Conservation (phyloP, 2,797 vertebrate genomes). For the Pachyuromys duprasi region DNA sequence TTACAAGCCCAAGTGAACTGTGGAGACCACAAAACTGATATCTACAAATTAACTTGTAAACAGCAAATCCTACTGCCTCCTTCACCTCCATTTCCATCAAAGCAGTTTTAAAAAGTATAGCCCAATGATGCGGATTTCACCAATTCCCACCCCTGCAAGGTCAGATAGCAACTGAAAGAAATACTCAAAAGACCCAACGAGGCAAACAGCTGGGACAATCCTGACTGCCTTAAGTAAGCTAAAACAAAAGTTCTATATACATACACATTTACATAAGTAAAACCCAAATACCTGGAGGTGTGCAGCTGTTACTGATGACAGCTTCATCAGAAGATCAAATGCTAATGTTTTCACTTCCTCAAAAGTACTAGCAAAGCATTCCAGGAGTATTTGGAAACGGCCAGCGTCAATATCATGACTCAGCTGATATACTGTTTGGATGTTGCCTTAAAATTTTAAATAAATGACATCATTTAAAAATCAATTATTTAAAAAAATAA, state of each 20-base stretch:
- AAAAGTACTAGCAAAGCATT: conserved; percentile 95
- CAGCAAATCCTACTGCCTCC: conserved; percentile 42
- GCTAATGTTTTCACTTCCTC: conserved; percentile 95
- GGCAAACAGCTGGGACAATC: neutral
- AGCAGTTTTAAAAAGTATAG: conserved; percentile 25
- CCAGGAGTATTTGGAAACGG: conserved; percentile 91
- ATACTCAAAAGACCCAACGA: conserved; percentile 11
- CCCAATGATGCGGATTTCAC: neutral
- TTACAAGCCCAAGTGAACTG: conserved; percentile 44
- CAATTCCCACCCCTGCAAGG: neutral
- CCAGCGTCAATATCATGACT: conserved; percentile 88
- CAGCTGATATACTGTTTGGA: conserved; percentile 88
- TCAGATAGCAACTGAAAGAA: neutral
- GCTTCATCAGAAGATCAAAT: conserved; percentile 91
- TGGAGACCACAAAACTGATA: conserved; percentile 58
- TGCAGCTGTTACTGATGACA: conserved; percentile 88
- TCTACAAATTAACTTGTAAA: conserved; percentile 55
- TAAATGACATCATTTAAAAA: neutral
- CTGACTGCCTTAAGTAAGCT: neutral
- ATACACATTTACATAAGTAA: neutral
- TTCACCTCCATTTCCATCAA: conserved; percentile 1
- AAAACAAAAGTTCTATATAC: neutral
- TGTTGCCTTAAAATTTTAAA: conserved; percentile 75
- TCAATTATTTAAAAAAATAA: conserved; percentile 49
- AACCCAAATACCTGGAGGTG: conserved; percentile 90